These are phyloP conservation scores for Himalopsyche anomala DNA, from an alignment of 2,888 invertebrate genomes.

Conservation along the genomic window DNA sequence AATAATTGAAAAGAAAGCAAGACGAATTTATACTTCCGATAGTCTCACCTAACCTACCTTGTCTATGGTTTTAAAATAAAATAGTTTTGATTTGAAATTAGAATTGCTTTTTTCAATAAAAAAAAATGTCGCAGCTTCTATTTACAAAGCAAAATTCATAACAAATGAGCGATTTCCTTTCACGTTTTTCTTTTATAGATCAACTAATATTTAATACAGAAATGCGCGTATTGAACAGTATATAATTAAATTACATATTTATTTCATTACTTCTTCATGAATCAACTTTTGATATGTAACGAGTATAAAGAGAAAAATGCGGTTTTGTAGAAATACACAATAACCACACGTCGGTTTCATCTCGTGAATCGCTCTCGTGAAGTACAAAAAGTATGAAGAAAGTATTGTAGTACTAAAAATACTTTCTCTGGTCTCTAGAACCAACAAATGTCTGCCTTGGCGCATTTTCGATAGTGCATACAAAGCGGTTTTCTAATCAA, in stretches of 20 bases:
- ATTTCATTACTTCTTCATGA: too few relatives aligned
- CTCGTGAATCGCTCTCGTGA: background rate
- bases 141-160: too few relatives aligned
- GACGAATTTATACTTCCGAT: constrained; percentile 12
- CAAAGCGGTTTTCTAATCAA: background rate
- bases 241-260: too few relatives aligned
- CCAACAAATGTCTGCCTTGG: background rate
- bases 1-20: background rate
- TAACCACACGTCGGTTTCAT: background rate
- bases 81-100: background rate
- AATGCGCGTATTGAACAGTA: too few relatives aligned
- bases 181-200: too few relatives aligned
- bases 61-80: background rate
- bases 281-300: too few relatives aligned
- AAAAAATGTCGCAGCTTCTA: background rate
- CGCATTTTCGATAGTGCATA: background rate
- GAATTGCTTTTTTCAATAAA: background rate
- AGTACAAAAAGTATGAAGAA: constrained; percentile 31
- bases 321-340: too few relatives aligned
- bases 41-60: background rate
- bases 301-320: too few relatives aligned
- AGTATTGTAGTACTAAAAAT: constrained; percentile 20
- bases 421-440: constrained; percentile 24
- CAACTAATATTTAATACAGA: too few relatives aligned
- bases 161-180: too few relatives aligned